These are phyloP conservation scores for Urocynchramus pylzowi DNA, from an alignment of 2,113 vertebrate genomes.

Conservation along the genomic window DNA sequence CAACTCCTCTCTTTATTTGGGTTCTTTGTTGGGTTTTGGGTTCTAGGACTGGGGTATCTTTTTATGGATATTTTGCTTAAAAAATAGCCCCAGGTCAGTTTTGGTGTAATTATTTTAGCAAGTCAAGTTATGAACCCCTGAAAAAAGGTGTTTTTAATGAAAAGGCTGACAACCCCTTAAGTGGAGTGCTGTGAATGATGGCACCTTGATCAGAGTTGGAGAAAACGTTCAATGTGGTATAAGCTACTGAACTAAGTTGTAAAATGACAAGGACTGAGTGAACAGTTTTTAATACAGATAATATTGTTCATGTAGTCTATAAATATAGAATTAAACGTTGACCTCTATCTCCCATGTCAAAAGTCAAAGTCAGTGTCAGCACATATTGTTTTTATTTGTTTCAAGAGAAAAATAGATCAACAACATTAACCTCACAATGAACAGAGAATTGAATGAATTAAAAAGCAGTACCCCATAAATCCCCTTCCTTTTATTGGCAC, in stretches of 20 bases:
- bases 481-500: slow-evolving; percentile 77
- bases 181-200: slow-evolving; percentile 12
- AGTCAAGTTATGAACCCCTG: neutral
- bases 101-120: neutral
- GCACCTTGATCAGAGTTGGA: slow-evolving; percentile 33
- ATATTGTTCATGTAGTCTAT: slow-evolving; percentile 74
- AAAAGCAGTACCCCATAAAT: slow-evolving; percentile 80
- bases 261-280: slow-evolving; percentile 78
- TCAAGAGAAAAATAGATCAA: slow-evolving; percentile 80
- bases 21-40: accelerated
- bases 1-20: neutral
- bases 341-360: slow-evolving; percentile 76
- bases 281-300: slow-evolving; percentile 76
- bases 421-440: slow-evolving; percentile 80
- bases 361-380: slow-evolving; percentile 77
- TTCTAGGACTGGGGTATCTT: neutral
- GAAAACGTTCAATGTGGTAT: neutral
- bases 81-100: neutral
- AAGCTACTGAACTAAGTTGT: slow-evolving; percentile 55
- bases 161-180: neutral
- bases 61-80: neutral
- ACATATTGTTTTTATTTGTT: slow-evolving; percentile 82
- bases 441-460: slow-evolving; percentile 83
- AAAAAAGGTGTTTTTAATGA: neutral
- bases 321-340: slow-evolving; percentile 81